Evolutionary conservation across 1,140 invertebrate genomes (phyloP), one percentile per base, ranked within the genome.

Genomic region (Caenorhabditis latens): DNA sequence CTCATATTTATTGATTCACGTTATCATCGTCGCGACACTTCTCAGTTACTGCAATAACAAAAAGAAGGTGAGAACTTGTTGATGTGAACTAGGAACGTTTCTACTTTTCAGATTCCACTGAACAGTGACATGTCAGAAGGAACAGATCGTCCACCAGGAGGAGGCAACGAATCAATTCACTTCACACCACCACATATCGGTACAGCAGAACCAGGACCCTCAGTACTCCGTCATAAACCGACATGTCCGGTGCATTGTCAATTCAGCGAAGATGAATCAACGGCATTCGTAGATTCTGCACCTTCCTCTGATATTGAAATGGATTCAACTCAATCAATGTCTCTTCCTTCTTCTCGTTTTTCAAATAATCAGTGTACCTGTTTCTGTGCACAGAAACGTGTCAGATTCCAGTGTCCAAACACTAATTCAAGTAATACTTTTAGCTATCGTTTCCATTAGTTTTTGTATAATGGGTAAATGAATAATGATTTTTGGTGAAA

Each of bases 121-220:
- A 40, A 32, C 19, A 32, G 58, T n/a, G 65, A 67, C 4, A 19
- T 8, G 4, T 71, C 65, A 42, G 24, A 67, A 61, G 24, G n/a
- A 43, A 32, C 65, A 5, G 19, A 16, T 8, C 42, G 43, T 24
- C 19, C 4, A 9, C 46, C 43, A 50, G 32, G 40, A 6, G 71
- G 71, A 19, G 71, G 71, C 2, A 79, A 79, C n/a, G 71, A 79
- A n/a, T 4, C 14, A 32, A 19, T 19, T 79, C 71, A 79, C 24
- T 79, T 79, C 71, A 79, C 71, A 3, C 71, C 71, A 16, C 71
- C 71, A 21, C 71, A 79, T 21, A 79, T 79, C n/a, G n/a, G 11
- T 19, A 61, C 57, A 21, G 71, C 71, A 5, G 71, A n/a, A 7
- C 71, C 71, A 16, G 46, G 46, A 53, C 43, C 40, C 0, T 79